These are phyloP conservation scores for Darevskia nairensis DNA, from an alignment of 2,797 vertebrate genomes.

Conservation along the genomic window DNA sequence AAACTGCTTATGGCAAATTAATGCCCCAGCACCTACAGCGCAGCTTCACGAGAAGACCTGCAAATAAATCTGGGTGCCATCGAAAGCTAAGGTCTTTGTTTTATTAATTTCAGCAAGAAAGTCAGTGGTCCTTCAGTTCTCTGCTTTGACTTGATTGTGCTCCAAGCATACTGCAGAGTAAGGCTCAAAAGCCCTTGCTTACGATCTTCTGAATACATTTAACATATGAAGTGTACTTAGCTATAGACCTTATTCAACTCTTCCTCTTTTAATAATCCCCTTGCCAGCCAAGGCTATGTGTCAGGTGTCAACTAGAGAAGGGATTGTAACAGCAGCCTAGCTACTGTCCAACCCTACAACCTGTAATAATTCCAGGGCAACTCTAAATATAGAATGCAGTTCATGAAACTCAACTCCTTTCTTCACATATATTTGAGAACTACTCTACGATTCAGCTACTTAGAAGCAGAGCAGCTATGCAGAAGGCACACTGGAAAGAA, in stretches of 20 bases:
- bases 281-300: conserved; percentile 11
- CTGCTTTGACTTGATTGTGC: too few relatives aligned
- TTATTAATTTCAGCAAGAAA: background rate
- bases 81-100: background rate
- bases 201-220: background rate
- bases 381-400: background rate
- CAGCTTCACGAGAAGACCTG: background rate
- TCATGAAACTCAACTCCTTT: background rate
- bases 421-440: background rate
- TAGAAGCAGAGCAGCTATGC: background rate
- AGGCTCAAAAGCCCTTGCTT: background rate
- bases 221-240: background rate
- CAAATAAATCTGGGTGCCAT: background rate
- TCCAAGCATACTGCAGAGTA: too few relatives aligned
- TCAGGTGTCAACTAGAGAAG: conserved; percentile 26
- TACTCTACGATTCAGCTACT: background rate
- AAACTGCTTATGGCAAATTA: background rate
- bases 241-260: background rate
- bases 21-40: background rate
- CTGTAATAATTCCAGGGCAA: conserved; percentile 25
- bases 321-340: background rate
- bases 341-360: background rate
- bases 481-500: background rate
- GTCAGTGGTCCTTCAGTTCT: background rate
- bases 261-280: conserved; percentile 19